A percentile compares a stretch with the other conserved stretches of the same genome.
phyloP scores from a whole-genome alignment of 2,888 invertebrate genomes.

The Apotomis turbidana region DNA sequence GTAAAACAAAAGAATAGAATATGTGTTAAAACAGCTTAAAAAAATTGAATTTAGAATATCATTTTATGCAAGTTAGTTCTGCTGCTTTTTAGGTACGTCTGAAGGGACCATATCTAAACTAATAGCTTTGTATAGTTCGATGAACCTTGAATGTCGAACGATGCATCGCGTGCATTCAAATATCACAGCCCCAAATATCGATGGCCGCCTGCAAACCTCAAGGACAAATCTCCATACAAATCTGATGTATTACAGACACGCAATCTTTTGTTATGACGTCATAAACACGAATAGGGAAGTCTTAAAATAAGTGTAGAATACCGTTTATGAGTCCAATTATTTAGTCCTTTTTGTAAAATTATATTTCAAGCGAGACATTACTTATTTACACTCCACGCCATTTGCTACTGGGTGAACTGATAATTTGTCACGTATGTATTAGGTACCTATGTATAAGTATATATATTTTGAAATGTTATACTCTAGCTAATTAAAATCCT shows the following conservation, averaged over 20 bases:
- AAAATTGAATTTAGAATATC: not conserved
- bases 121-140: constrained; percentile 38
- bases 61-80: not conserved
- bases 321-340: not conserved
- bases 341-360: not conserved
- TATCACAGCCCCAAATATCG: constrained; percentile 49
- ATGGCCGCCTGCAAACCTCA: constrained; percentile 47
- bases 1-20: not conserved
- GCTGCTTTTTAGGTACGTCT: not conserved
- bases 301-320: constrained; percentile 9
- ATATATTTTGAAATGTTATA: no score
- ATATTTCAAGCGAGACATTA: no score
- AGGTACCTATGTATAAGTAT: no score
- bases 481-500: constrained; percentile 13
- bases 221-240: constrained; percentile 48
- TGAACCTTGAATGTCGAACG: constrained; percentile 60
- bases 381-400: no score
- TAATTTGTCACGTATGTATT: no score
- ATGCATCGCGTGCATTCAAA: constrained; percentile 60
- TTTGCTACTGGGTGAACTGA: no score
- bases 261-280: constrained; percentile 57
- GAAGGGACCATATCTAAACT: constrained; percentile 3
- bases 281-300: constrained; percentile 42
- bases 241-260: constrained; percentile 53
- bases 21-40: not conserved